A percentile compares a stretch with the other conserved stretches of the same genome.
Evolutionary conservation across 2,113 vertebrate species (phyloP).

Genomic region (Equus quagga): DNA sequence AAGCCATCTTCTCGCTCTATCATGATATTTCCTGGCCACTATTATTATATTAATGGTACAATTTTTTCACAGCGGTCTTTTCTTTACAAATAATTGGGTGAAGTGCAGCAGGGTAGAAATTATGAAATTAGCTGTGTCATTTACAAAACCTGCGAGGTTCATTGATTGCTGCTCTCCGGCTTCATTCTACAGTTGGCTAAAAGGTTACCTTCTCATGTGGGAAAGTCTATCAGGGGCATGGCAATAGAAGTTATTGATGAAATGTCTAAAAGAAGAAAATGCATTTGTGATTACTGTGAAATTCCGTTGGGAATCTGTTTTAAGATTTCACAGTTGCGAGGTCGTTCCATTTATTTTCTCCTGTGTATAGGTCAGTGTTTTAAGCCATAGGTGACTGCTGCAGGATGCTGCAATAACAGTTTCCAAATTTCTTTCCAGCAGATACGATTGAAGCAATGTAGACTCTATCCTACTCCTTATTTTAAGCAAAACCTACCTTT

Average conservation of each 20-base stretch:
- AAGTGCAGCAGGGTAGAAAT: neutral
- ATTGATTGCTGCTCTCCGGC: neutral
- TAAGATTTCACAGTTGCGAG: neutral
- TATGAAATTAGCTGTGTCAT: neutral
- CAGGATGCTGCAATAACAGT: neutral
- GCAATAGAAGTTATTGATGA: neutral
- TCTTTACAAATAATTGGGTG: neutral
- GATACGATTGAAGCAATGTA: neutral
- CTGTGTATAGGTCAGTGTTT: neutral
- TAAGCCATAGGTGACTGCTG: neutral
- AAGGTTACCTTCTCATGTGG: neutral
- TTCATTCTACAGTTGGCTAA: neutral
- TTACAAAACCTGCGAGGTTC: constrained; percentile 45
- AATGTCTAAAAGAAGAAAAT: neutral
- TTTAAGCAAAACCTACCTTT: neutral
- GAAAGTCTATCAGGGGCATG: neutral
- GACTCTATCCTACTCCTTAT: neutral
- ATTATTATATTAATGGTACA: neutral
- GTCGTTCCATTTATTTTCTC: neutral
- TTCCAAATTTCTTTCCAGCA: neutral
- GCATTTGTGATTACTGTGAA: constrained; percentile 2
- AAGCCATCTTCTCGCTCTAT: constrained; percentile 43
- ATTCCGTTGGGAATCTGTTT: neutral
- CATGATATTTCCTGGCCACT: neutral
- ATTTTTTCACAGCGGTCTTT: neutral